A percentile compares a stretch with the other conserved stretches of the same genome.
These are phyloP conservation scores for Drosophila kikkawai DNA, from an alignment of 1,140 invertebrate genomes.

Conservation along the genomic window DNA sequence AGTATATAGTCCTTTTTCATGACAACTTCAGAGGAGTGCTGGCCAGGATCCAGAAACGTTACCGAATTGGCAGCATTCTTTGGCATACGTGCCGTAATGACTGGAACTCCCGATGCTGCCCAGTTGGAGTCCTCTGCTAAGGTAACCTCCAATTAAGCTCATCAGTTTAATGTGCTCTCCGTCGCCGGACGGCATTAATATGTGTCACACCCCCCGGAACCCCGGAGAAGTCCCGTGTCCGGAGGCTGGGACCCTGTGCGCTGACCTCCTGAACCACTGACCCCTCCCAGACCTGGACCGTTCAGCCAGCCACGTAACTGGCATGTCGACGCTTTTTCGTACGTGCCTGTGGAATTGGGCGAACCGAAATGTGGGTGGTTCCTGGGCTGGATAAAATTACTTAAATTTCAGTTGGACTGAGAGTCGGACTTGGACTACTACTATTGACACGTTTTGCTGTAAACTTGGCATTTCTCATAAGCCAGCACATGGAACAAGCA, in stretches of 20 bases:
- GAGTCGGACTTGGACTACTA: constrained; percentile 56
- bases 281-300: background rate
- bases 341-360: constrained; percentile 63
- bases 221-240: background rate
- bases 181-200: constrained; percentile 74
- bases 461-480: constrained; percentile 75
- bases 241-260: constrained; percentile 10
- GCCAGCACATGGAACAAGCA: constrained; percentile 71
- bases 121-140: constrained; percentile 33
- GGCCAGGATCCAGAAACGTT: constrained; percentile 15
- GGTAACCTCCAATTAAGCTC: constrained; percentile 82
- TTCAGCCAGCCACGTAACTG: constrained; percentile 60
- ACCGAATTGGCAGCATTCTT: constrained; percentile 57
- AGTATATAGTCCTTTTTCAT: background rate
- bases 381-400: constrained; percentile 41
- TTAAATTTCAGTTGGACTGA: constrained; percentile 63
- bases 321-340: constrained; percentile 66
- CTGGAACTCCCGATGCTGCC: constrained; percentile 20
- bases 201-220: constrained; percentile 51
- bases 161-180: constrained; percentile 81
- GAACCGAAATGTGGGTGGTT: constrained; percentile 9
- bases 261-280: constrained; percentile 35
- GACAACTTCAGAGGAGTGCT: background rate
- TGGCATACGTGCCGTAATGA: constrained; percentile 56
- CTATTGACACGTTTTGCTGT: constrained; percentile 81